Conservation (phyloP, 2,113 vertebrate species). For the Cervus canadensis region DNA sequence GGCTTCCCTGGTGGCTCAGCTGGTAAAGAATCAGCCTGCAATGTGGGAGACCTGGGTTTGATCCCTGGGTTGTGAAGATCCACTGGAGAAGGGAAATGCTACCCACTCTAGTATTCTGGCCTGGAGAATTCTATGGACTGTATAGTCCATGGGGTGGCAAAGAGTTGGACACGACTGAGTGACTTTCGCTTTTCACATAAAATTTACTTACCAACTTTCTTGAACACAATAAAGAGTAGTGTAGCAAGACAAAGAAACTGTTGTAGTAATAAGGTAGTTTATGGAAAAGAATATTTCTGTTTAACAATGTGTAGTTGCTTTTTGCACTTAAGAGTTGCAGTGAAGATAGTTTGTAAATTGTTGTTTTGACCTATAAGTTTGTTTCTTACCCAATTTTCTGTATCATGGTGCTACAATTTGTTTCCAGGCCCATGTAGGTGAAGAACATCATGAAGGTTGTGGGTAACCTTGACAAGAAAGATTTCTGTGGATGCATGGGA, state of each 20-base stretch:
- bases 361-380: neutral
- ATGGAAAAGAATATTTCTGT: neutral
- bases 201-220: neutral
- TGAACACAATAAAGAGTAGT: neutral
- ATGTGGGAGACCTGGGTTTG: neutral
- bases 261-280: neutral
- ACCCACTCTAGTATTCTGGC: neutral
- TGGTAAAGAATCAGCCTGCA: neutral
- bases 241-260: conserved; percentile 9
- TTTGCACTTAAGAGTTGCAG: neutral
- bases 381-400: neutral
- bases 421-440: neutral
- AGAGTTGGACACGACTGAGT: neutral
- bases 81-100: neutral
- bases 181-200: neutral
- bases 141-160: neutral
- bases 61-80: neutral
- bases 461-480: neutral
- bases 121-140: neutral
- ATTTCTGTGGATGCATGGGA: neutral
- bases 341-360: neutral
- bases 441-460: neutral
- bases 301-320: neutral
- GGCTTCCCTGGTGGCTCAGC: neutral
- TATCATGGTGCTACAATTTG: neutral